phyloP scores from a whole-genome alignment of 1,140 invertebrate species.

The Drosophila kanapiae region DNA sequence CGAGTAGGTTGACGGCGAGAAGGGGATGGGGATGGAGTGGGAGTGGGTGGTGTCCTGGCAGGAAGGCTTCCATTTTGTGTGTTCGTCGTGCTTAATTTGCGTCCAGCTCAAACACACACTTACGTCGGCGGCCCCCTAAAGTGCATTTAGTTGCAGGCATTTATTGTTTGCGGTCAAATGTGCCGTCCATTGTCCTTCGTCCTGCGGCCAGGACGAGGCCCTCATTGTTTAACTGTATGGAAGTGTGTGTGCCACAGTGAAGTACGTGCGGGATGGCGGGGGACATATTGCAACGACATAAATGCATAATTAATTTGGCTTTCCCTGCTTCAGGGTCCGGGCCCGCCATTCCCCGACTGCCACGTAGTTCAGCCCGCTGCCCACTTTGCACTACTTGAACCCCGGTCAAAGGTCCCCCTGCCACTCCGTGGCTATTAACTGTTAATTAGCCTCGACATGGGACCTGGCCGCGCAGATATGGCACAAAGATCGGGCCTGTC shows the following conservation, averaged over 20 bases:
- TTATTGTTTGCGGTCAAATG: conserved; percentile 82
- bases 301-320: conserved; percentile 84
- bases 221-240: conserved; percentile 60
- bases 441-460: conserved; percentile 22
- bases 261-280: conserved; percentile 11
- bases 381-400: conserved; percentile 51
- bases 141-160: conserved; percentile 83
- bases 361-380: conserved; percentile 29
- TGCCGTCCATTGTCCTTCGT: conserved; percentile 63
- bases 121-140: conserved; percentile 56
- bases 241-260: conserved; percentile 13
- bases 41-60: conserved; percentile 13
- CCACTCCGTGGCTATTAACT: conserved; percentile 20
- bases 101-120: conserved; percentile 45
- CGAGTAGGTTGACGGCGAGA: conserved; percentile 4
- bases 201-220: conserved; percentile 50
- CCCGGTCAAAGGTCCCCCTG: conserved; percentile 3
- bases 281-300: conserved; percentile 80
- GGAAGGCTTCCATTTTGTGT: conserved; percentile 66
- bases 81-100: conserved; percentile 79
- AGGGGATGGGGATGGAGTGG: not conserved
- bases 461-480: not conserved
- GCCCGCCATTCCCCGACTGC: conserved; percentile 34
- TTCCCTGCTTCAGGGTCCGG: conserved; percentile 46
- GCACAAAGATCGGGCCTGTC: conserved; percentile 8